Conservation (phyloP, 2,113 vertebrate species). For the Apteryx owenii region DNA sequence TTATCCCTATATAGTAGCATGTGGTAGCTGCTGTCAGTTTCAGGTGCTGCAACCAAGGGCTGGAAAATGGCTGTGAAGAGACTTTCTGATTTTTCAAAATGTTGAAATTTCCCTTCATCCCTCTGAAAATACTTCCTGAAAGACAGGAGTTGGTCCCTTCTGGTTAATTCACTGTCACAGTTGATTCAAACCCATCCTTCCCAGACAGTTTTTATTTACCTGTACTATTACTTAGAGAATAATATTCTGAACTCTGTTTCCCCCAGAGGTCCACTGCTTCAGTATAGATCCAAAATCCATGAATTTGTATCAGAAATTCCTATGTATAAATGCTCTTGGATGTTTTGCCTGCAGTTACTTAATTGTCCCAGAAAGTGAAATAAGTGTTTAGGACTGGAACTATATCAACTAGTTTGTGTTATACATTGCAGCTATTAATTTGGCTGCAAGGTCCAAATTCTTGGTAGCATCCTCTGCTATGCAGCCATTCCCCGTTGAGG, state of each 20-base stretch:
- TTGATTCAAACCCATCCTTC: not conserved
- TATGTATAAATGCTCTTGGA: fast-evolving
- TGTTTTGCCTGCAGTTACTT: not conserved
- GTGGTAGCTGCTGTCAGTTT: not conserved
- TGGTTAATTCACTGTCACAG: constrained; percentile 20
- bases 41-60: not conserved
- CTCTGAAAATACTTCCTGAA: constrained; percentile 12
- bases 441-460: not conserved
- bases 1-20: not conserved
- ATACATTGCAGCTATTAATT: not conserved
- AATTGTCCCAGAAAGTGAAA: not conserved
- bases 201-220: not conserved
- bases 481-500: not conserved
- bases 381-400: not conserved
- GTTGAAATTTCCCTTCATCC: not conserved
- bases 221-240: not conserved
- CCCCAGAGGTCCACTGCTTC: not conserved
- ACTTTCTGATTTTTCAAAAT: not conserved
- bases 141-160: constrained; percentile 8
- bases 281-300: not conserved
- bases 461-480: not conserved
- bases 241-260: not conserved
- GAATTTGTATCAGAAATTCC: not conserved
- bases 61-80: not conserved
- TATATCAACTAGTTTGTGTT: not conserved